A percentile compares a stretch with the other conserved stretches of the same genome.
Evolutionary conservation across 2,888 invertebrate species (phyloP).

Genomic region (Sarcophaga rosellei): DNA sequence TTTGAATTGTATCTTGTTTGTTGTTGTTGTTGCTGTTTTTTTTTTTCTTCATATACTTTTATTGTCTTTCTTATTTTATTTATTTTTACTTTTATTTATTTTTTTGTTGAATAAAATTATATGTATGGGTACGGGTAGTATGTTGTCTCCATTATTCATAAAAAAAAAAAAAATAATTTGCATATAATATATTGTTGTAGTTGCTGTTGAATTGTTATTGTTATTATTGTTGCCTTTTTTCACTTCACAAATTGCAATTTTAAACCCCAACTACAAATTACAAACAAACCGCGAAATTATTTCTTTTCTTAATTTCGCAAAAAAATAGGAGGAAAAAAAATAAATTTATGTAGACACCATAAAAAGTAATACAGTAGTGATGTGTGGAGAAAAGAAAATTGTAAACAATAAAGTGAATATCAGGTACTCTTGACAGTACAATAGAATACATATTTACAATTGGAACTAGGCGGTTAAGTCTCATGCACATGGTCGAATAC

Average conservation of each 20-base stretch:
- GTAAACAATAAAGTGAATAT: neutral
- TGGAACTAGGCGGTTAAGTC: no score
- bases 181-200: constrained; percentile 39
- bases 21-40: constrained; percentile 5
- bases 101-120: neutral
- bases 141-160: constrained; percentile 55
- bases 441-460: no score
- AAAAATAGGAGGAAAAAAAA: neutral
- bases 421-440: neutral
- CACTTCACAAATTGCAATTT: constrained; percentile 34
- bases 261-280: constrained; percentile 59
- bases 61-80: constrained; percentile 16
- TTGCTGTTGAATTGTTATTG: neutral
- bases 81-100: constrained; percentile 1
- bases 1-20: constrained; percentile 29
- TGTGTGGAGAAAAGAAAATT: constrained; percentile 10
- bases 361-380: constrained; percentile 22
- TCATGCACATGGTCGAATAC: no score
- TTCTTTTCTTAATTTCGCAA: constrained; percentile 27
- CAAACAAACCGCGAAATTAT: constrained; percentile 59
- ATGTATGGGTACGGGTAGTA: neutral
- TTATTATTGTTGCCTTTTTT: constrained; percentile 4
- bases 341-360: constrained; percentile 10
- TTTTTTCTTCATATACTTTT: neutral
- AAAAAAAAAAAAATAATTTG: constrained; percentile 54